Conservation (phyloP, 2,113 vertebrate genomes). For the Poeciliopsis occidentalis region DNA sequence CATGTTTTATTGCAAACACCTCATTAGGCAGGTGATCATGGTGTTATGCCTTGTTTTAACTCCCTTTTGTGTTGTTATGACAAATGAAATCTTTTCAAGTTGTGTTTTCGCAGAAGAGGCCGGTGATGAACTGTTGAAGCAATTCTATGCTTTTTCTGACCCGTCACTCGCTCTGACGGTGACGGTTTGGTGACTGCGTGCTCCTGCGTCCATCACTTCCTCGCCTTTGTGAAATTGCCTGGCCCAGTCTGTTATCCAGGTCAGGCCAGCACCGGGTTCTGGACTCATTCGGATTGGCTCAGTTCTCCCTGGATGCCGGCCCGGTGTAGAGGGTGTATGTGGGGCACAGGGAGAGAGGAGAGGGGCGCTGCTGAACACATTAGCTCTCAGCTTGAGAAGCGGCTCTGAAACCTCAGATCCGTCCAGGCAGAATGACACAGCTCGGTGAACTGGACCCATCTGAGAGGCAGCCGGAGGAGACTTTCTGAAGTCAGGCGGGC, state of each 20-base stretch:
- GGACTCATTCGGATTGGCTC: conserved; percentile 71
- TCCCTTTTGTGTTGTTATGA: too few species aligned
- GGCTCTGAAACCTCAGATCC: conserved; percentile 49
- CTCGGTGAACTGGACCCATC: conserved; percentile 55
- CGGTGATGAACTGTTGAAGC: too few species aligned
- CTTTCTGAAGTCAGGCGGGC: conserved; percentile 44
- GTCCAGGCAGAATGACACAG: conserved; percentile 60
- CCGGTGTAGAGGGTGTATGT: conserved; percentile 74
- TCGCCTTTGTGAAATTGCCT: conserved; percentile 44
- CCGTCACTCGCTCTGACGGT: neutral
- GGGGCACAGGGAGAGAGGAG: conserved; percentile 69
- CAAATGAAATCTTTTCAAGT: too few species aligned
- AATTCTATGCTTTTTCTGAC: neutral
- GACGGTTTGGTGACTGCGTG: neutral
- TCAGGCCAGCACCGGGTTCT: conserved; percentile 77
- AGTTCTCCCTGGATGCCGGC: conserved; percentile 71
- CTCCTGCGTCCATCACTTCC: conserved; percentile 15
- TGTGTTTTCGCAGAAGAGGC: too few species aligned
- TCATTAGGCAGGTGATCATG: too few species aligned
- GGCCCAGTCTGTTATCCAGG: conserved; percentile 76
- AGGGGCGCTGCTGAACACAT: conserved; percentile 51
- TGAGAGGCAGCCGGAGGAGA: conserved; percentile 26
- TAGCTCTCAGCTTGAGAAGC: conserved; percentile 57
- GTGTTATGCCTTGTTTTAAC: too few species aligned
- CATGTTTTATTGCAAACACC: too few species aligned